Percentiles rank a stretch among this genome's conserved stretches.
Conservation (phyloP, 2,113 vertebrate genomes). For the Engraulis encrasicolus region DNA sequence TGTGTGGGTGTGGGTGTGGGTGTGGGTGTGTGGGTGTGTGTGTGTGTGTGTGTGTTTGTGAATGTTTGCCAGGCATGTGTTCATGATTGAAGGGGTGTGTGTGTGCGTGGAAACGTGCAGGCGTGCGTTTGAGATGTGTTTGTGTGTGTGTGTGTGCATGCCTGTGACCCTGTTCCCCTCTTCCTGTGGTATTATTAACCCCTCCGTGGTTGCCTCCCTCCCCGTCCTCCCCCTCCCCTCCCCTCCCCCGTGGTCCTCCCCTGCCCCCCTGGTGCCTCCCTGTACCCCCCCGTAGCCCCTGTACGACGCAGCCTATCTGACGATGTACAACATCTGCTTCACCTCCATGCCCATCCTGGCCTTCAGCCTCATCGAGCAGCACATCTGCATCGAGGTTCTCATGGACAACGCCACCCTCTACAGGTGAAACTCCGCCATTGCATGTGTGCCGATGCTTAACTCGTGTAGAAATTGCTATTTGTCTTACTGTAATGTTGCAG, state of each 20-base stretch:
- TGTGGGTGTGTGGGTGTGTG: too few species aligned
- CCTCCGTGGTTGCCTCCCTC: conserved; percentile 58
- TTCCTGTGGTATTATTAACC: conserved; percentile 65
- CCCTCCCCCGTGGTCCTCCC: conserved; percentile 65
- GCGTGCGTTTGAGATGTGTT: too few species aligned
- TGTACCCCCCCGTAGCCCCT: conserved; percentile 84
- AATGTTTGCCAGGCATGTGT: background rate
- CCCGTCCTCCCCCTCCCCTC: conserved; percentile 55
- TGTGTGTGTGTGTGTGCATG: conserved; percentile 6
- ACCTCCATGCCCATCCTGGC: conserved; percentile 97
- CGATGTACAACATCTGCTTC: conserved; percentile 99
- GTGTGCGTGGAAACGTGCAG: too few species aligned
- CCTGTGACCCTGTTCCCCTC: conserved; percentile 43
- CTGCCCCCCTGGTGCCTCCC: conserved; percentile 46
- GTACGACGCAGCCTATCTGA: conserved; percentile 97
- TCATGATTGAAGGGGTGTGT: too few species aligned
- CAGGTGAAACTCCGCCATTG: conserved; percentile 65
- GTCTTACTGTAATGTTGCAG: too few species aligned
- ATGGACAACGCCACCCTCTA: conserved; percentile 76
- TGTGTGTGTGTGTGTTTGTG: conserved; percentile 49
- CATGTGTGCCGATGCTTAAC: background rate
- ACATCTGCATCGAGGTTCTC: conserved; percentile 86
- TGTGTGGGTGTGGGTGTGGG: conserved; percentile 49
- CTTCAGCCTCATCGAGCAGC: conserved; percentile 95
- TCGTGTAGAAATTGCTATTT: background rate